Base-by-base conservation (phyloP, 2,113 vertebrate genomes). In the Meleagris gallopavo region DNA sequence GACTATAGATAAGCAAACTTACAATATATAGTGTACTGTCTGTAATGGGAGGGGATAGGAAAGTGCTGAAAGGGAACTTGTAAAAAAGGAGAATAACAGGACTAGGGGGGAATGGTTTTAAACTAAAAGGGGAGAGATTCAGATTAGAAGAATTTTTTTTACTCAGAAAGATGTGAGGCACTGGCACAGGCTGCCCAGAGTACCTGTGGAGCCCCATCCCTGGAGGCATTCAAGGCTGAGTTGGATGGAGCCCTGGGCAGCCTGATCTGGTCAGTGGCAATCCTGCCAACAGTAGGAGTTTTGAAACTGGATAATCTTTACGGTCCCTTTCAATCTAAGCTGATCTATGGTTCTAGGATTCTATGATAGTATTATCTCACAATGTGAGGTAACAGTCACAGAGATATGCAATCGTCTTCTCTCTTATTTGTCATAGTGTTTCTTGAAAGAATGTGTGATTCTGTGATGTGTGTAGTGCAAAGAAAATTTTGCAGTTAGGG, bases 11-110 rank as follows among this genome's bases (percentile, higher is more conserved):
- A 76, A 72, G 16, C 12, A 81, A 65, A 82, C 7, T 65, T 73
- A 43, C 48, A n/a, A 20, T n/a, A 34, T 2, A 15, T 40, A 43
- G 9, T 0, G 1, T n/a, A 6, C 20, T 73, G 5, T 43, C 34
- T 90, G 14, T 55, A 80, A 41, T 8, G 46, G 9, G 12, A 70
- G 12, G 32, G 10, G 10, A 8, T 30, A 34, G 43, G 19, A 80
- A n/a, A 57, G 30, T n/a, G 20, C 55, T 57, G 32, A 57, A 57
- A 20, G 32, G 30, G 18, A 57, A 11, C 30, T 12, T n/a, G 11
- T 57, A n/a, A 57, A 57, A n/a, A 57, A 32, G 55, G 10, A 32
- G 10, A n/a, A 11, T 32, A 20, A n/a, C 6, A n/a, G 55, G 18
- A 20, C 55, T n/a, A n/a, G 30, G 29, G 9, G 17, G 30, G 30